A percentile compares a stretch with the other conserved stretches of the same genome.
Evolutionary conservation across 2,888 invertebrate species (phyloP).

Genomic region (Latheticus oryzae): DNA sequence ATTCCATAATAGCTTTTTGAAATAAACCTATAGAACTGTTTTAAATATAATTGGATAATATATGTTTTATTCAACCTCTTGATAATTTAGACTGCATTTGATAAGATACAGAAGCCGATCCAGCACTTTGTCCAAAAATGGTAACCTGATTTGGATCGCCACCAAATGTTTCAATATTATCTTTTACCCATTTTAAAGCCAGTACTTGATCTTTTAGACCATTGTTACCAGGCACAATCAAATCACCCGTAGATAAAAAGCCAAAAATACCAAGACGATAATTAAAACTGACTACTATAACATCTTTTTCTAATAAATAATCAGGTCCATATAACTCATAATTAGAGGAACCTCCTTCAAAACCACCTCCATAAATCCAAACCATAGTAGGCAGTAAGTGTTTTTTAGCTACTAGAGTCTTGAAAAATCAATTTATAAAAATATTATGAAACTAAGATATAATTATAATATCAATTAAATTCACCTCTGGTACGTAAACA

Average conservation of each 20-base stretch:
- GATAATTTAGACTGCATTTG: slow-evolving; percentile 51
- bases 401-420: too few relatives aligned
- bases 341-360: slow-evolving; percentile 49
- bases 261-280: slow-evolving; percentile 59
- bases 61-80: slow-evolving; percentile 33
- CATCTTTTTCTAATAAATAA: slow-evolving; percentile 54
- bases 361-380: slow-evolving; percentile 56
- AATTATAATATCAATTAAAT: too few relatives aligned
- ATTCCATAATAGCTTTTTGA: slow-evolving; percentile 52
- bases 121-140: slow-evolving; percentile 54
- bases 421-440: too few relatives aligned
- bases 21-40: slow-evolving; percentile 54
- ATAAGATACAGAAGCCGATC: slow-evolving; percentile 52
- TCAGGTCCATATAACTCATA: slow-evolving; percentile 52
- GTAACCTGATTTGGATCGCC: slow-evolving; percentile 52
- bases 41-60: too few relatives aligned
- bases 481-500: slow-evolving; percentile 50
- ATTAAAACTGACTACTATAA: slow-evolving; percentile 55
- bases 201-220: slow-evolving; percentile 54
- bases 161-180: slow-evolving; percentile 51
- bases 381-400: slow-evolving; percentile 57
- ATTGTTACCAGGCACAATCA: slow-evolving; percentile 52
- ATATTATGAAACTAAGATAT: too few relatives aligned
- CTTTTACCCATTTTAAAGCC: slow-evolving; percentile 53
- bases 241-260: slow-evolving; percentile 54